Percentiles rank a stretch among this genome's conserved stretches.
Evolutionary conservation across 30 jellyfish, hydroid and myxozoan genomes (phyloP).

Genomic region (Euphysa ruthae): DNA sequence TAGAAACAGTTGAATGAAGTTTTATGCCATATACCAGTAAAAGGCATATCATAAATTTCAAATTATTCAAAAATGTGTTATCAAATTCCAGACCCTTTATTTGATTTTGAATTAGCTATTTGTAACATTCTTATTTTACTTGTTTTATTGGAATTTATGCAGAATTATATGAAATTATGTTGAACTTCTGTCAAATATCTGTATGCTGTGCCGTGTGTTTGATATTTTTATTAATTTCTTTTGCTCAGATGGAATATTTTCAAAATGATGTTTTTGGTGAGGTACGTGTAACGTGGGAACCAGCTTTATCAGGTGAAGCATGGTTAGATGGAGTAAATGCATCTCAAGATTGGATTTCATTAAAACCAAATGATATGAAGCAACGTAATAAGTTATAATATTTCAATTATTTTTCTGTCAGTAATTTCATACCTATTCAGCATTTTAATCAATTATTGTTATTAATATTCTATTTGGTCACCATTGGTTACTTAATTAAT

Average conservation of each 20-base stretch:
- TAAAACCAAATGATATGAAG: constrained; percentile 74
- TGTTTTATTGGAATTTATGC: background rate
- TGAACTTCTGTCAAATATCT: background rate
- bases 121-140: background rate
- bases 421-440: no score
- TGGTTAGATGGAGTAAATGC: constrained; percentile 73
- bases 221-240: background rate
- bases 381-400: no score
- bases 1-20: no score
- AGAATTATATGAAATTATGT: background rate
- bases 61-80: no score
- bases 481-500: no score
- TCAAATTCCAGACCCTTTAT: no score
- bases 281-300: constrained; percentile 84
- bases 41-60: no score
- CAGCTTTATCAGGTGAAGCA: constrained; percentile 77
- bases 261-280: constrained; percentile 96
- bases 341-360: constrained; percentile 38
- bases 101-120: no score
- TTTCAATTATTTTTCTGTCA: no score
- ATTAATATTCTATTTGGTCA: no score
- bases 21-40: no score
- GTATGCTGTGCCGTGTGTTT: background rate
- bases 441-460: no score
- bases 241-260: constrained; percentile 57